Evolutionary conservation across 1,140 invertebrate species (phyloP).

Genomic region (Ceratitis capitata): DNA sequence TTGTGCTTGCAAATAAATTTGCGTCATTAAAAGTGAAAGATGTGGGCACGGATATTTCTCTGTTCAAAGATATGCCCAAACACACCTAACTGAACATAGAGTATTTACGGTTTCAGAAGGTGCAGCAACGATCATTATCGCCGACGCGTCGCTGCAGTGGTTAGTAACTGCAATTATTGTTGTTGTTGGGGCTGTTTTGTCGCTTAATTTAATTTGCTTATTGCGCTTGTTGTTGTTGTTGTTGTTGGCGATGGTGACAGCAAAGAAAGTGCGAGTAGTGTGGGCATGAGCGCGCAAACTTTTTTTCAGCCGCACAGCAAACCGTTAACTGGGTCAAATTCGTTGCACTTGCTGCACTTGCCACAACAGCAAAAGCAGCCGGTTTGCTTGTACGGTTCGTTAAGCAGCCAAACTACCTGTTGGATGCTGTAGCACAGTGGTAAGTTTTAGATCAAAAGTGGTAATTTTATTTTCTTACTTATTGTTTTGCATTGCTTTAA

Average conservation of each 20-base stretch:
- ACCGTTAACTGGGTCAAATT: conserved; percentile 20
- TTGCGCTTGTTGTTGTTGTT: background rate
- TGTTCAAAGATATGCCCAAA: background rate
- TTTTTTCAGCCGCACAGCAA: background rate
- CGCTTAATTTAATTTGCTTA: background rate
- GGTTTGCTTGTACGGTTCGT: background rate
- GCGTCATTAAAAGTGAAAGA: conserved; percentile 29
- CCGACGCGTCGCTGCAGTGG: background rate
- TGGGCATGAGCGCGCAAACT: background rate
- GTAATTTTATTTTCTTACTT: too few relatives aligned
- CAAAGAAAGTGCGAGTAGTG: conserved; percentile 25
- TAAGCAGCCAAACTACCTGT: background rate
- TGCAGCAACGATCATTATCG: conserved; percentile 7
- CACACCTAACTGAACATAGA: background rate
- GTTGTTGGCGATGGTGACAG: background rate
- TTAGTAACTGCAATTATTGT: background rate
- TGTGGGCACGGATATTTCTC: background rate
- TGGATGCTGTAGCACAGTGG: background rate
- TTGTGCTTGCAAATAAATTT: background rate
- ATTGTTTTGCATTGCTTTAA: too few relatives aligned
- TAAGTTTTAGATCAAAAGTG: background rate
- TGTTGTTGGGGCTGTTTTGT: background rate
- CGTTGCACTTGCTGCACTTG: conserved; percentile 11
- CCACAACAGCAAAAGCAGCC: background rate
- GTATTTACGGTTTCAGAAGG: background rate